Evolutionary conservation across 2,888 invertebrate genomes (phyloP).

Genomic region (Eumerus sabulonum): DNA sequence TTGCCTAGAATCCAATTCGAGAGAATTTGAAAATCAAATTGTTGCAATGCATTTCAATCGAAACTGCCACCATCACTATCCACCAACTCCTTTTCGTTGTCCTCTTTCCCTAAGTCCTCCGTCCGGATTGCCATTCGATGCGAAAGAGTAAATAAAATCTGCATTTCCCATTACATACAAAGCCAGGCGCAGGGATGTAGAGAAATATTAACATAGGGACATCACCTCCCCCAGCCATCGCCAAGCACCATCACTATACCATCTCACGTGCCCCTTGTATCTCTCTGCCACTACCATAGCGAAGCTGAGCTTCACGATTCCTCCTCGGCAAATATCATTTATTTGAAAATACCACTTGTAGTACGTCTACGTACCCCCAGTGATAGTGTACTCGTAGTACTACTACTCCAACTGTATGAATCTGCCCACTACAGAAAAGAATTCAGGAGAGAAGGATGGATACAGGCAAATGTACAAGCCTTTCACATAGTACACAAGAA

Average conservation of each 20-base stretch:
- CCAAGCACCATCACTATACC: constrained; percentile 22
- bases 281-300: too few species aligned
- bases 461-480: neutral
- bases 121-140: too few species aligned
- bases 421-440: constrained; percentile 28
- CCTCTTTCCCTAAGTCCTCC: constrained; percentile 8
- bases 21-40: constrained; percentile 46
- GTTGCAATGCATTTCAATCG: constrained; percentile 24
- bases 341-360: constrained; percentile 66
- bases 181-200: constrained; percentile 33
- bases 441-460: constrained; percentile 15
- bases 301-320: constrained; percentile 33
- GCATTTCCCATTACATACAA: constrained; percentile 50
- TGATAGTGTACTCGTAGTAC: too few species aligned
- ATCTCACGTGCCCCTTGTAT: constrained; percentile 27
- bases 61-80: constrained; percentile 3
- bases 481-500: too few species aligned
- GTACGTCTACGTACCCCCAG: too few species aligned
- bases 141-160: constrained; percentile 56
- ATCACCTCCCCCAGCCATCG: constrained; percentile 1
- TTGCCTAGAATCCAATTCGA: constrained; percentile 9
- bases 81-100: neutral
- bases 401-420: constrained; percentile 52
- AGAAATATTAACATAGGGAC: constrained; percentile 41
- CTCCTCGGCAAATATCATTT: constrained; percentile 64